phyloP scores from a whole-genome alignment of 2,888 invertebrate species.

The Chrysopilus asiliformis region DNA sequence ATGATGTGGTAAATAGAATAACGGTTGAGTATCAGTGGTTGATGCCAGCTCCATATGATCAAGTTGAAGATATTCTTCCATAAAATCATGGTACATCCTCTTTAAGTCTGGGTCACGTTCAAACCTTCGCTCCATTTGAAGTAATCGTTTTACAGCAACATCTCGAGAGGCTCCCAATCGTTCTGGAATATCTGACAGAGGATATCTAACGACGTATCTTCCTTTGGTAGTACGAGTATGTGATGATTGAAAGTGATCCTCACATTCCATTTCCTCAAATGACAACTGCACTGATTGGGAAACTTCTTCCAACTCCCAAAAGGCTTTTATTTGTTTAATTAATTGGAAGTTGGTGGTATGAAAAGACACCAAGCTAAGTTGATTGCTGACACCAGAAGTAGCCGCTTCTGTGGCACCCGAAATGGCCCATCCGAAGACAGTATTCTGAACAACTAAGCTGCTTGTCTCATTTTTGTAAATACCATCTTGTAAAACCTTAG shows the following conservation, averaged over 20 bases:
- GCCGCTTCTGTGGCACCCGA: too few relatives aligned
- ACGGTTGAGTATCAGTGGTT: background rate
- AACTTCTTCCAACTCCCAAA: background rate
- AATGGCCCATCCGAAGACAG: too few relatives aligned
- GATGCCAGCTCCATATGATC: background rate
- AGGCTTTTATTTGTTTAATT: too few relatives aligned
- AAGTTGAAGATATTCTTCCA: background rate
- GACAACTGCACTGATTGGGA: background rate
- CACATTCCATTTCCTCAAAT: background rate
- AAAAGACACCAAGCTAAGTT: too few relatives aligned
- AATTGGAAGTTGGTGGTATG: too few relatives aligned
- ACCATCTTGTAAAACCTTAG: too few relatives aligned
- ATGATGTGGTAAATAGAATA: conserved; percentile 8
- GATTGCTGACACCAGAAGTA: too few relatives aligned
- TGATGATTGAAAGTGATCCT: background rate
- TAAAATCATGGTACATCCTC: background rate
- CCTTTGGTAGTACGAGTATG: background rate
- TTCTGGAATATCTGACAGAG: background rate
- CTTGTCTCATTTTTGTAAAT: too few relatives aligned
- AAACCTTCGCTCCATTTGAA: background rate
- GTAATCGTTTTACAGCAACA: background rate
- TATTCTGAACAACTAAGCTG: too few relatives aligned
- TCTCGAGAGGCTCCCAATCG: background rate
- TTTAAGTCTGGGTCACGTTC: background rate
- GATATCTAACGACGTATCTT: background rate